Base-by-base conservation (phyloP, 2,888 invertebrate genomes). In the Tipula helvola region DNA sequence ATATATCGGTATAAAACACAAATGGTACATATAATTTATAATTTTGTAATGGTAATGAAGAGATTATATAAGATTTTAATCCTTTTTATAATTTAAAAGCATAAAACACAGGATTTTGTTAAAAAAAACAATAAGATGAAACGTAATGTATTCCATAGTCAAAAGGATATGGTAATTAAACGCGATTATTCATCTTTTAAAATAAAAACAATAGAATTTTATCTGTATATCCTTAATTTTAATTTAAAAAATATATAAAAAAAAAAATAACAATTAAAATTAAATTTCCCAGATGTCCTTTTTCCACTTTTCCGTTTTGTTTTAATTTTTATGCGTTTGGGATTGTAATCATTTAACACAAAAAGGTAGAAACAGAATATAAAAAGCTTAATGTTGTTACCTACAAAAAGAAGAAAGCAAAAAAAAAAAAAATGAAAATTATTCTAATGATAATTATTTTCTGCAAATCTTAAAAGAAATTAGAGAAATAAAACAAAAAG, bases 281-380 rank as follows among this genome's bases (percentile, higher is more conserved):
- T 71, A 71, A 71, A 71, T 71, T 71, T 71, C 71, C 71, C 71
- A 71, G 71, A 71, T 71, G 71, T 71, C 71, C 71, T 71, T 71
- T 52, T 16, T 57, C 16, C 7, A n/a, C 52, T 16, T 57, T 71
- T 71, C 28, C 71, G 28, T 71, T 71, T 71, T 71, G 71, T 28
- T 71, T 52, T 28, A 71, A 71, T 18, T 71, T 18, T 71, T 71
- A 71, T 71, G 18, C 71, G 71, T 71, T 16, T 71, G 71, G 71
- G 71, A 28, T 71, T 28, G 71, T 71, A 71, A 71, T 71, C 71
- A 13, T 71, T 71, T 18, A 71, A 71, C 52, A 71, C 71, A 71
- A 28, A 71, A 71, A 71, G 71, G 71, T 71, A 71, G 5, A 28
- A 71, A 71, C 28, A n/a, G 71, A 71, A 28, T 28, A 71, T 71